Evolutionary conservation across 2,113 vertebrate genomes (phyloP).

Genomic region (Thymallus thymallus): DNA sequence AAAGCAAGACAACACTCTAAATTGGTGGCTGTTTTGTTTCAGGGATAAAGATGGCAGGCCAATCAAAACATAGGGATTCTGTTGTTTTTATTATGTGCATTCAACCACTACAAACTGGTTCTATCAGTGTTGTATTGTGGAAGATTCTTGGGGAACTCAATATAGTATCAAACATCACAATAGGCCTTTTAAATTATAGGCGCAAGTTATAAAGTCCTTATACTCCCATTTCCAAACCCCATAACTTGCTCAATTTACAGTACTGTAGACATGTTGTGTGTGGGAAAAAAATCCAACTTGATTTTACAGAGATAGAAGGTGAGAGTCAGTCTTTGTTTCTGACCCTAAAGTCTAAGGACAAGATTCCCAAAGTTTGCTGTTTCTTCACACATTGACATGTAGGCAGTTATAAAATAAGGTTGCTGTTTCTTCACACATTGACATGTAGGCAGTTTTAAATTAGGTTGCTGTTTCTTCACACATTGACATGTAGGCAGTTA

Average conservation of each 20-base stretch:
- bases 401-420: background rate
- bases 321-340: background rate
- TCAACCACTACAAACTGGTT: constrained; percentile 40
- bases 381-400: background rate
- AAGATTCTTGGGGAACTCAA: constrained; percentile 14
- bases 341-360: no score
- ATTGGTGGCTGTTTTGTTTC: constrained; percentile 37
- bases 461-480: background rate
- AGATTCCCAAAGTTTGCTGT: background rate
- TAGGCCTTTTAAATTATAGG: constrained; percentile 3
- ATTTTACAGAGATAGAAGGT: background rate
- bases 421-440: background rate
- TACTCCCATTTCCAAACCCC: no score
- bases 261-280: no score
- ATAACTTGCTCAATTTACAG: no score
- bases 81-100: constrained; percentile 22
- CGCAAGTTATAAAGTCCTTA: background rate
- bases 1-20: constrained; percentile 21
- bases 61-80: constrained; percentile 40
- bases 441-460: background rate
- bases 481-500: background rate
- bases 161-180: constrained; percentile 5
- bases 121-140: constrained; percentile 26
- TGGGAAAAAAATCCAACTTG: no score
- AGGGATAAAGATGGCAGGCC: constrained; percentile 14